Evolutionary conservation across 1,140 invertebrate genomes (phyloP).

Genomic region (Sarcophaga bullata): DNA sequence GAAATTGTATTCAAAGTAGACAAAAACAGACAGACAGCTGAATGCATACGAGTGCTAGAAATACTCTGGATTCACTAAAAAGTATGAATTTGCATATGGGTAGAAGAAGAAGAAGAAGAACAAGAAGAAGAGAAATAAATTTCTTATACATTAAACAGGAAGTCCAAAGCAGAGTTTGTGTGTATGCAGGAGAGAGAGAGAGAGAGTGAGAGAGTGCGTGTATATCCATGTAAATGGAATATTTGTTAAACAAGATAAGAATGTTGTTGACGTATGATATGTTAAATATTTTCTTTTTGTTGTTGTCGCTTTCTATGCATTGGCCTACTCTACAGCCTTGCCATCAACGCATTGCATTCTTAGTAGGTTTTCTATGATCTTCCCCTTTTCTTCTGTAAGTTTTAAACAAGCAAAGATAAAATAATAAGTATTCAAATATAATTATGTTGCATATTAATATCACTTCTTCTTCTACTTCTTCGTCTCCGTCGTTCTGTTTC

Average conservation of each 20-base stretch:
- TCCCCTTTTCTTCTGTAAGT: too few species aligned
- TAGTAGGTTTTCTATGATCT: too few species aligned
- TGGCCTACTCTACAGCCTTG: too few species aligned
- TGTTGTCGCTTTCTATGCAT: background rate
- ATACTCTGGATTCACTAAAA: background rate
- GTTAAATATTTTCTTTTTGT: constrained; percentile 38
- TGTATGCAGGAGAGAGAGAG: background rate
- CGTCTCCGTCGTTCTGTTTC: background rate
- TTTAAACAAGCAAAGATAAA: background rate
- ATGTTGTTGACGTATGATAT: constrained; percentile 38
- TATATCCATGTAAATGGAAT: background rate
- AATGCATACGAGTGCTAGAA: constrained; percentile 13
- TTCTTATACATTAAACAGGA: constrained; percentile 10
- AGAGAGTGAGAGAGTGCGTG: background rate
- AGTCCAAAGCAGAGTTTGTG: background rate
- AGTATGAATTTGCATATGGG: too few species aligned
- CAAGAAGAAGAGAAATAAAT: background rate
- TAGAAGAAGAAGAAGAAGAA: background rate
- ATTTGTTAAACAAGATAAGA: constrained; percentile 35
- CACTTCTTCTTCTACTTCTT: background rate
- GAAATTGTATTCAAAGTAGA: constrained; percentile 33
- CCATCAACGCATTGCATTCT: too few species aligned
- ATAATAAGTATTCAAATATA: constrained; percentile 9
- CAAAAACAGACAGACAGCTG: constrained; percentile 39
- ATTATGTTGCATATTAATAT: background rate